Evolutionary conservation across 2,888 invertebrate species (phyloP).

Genomic region (Camptogramma bilineatum): DNA sequence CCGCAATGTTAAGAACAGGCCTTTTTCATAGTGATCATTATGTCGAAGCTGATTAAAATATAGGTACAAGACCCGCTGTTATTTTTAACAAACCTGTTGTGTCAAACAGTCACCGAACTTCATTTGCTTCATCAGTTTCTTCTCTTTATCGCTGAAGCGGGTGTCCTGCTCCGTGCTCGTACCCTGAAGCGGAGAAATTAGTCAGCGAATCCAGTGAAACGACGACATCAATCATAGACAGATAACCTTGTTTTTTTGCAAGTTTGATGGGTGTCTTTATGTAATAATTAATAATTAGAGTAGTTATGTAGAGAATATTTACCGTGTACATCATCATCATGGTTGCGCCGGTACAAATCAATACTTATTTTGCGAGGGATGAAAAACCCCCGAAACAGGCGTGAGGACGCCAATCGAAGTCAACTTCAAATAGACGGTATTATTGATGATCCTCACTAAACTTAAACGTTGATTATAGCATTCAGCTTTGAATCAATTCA

Average conservation of each 20-base stretch:
- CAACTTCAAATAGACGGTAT: conserved; percentile 2
- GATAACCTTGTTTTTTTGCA: conserved; percentile 3
- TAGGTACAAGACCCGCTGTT: not conserved
- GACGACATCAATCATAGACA: not conserved
- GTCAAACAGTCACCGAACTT: conserved; percentile 97
- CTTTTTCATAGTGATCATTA: too few relatives aligned
- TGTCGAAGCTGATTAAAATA: not conserved
- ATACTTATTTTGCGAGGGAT: conserved; percentile 56
- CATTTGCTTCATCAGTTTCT: conserved; percentile 99
- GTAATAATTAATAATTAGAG: not conserved
- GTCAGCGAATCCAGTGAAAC: not conserved
- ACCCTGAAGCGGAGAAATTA: conserved; percentile 87
- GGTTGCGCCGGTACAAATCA: conserved; percentile 57
- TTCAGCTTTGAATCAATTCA: not conserved
- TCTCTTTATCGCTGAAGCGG: conserved; percentile 99
- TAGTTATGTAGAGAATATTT: conserved; percentile 46
- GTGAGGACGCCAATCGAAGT: conserved; percentile 55
- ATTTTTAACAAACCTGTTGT: conserved; percentile 89
- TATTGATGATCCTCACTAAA: not conserved
- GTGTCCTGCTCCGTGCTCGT: conserved; percentile 99
- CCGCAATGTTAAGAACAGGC: too few relatives aligned
- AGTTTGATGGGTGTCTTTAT: not conserved
- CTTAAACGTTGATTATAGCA: not conserved
- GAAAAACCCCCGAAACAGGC: conserved; percentile 53
- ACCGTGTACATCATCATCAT: conserved; percentile 82